Conservation (phyloP, 2,113 vertebrate species). For the Melanerpes formicivorus region DNA sequence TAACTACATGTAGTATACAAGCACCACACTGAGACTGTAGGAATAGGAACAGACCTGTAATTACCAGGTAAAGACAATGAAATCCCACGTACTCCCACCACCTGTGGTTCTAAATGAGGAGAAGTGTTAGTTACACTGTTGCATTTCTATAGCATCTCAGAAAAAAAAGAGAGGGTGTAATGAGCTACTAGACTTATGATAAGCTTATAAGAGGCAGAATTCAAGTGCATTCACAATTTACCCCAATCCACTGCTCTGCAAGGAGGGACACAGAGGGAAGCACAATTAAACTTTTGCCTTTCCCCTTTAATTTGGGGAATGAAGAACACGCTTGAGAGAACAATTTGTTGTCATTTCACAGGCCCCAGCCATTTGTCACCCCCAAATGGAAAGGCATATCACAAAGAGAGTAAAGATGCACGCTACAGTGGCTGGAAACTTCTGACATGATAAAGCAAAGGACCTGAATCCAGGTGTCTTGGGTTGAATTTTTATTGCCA, state of each 20-base stretch:
- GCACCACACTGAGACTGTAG: slow-evolving; percentile 61
- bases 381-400: background rate
- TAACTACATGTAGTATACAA: background rate
- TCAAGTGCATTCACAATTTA: slow-evolving; percentile 61
- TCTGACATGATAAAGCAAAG: background rate
- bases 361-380: background rate
- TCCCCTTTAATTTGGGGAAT: slow-evolving; percentile 52
- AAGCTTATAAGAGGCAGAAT: slow-evolving; percentile 53
- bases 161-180: slow-evolving; percentile 65
- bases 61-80: slow-evolving; percentile 74
- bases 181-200: slow-evolving; percentile 50
- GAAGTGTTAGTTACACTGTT: slow-evolving; percentile 74
- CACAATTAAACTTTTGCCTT: slow-evolving; percentile 59
- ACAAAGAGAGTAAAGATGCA: background rate
- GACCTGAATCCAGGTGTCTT: background rate
- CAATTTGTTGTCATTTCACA: background rate
- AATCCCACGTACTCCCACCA: slow-evolving; percentile 62
- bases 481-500: background rate
- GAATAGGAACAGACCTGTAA: slow-evolving; percentile 70
- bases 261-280: slow-evolving; percentile 16
- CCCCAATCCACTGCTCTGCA: background rate
- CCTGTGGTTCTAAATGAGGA: slow-evolving; percentile 66
- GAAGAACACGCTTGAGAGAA: background rate
- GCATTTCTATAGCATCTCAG: slow-evolving; percentile 67
- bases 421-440: background rate